phyloP scores from a whole-genome alignment of 1,140 invertebrate species.

The Lanistes nyassanus region DNA sequence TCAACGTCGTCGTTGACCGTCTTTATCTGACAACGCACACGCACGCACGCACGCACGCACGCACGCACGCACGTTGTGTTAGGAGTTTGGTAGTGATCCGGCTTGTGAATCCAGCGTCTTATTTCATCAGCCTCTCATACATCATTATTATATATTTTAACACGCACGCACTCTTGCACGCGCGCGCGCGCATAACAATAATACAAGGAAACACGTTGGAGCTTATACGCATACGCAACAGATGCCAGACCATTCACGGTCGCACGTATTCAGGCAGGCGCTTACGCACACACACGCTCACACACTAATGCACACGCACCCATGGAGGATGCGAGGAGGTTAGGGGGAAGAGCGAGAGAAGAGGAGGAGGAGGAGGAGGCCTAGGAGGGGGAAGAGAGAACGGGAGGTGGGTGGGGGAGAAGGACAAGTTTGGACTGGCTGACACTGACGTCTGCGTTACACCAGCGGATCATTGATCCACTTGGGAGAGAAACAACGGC shows the following conservation, averaged over 20 bases:
- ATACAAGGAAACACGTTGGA: too few relatives aligned
- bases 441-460: not conserved
- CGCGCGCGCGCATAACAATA: not conserved
- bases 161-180: not conserved
- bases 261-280: too few relatives aligned
- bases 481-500: not conserved
- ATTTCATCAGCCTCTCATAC: not conserved
- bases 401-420: not conserved
- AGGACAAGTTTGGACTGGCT: not conserved
- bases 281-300: slow-evolving; percentile 1
- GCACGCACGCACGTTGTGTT: slow-evolving; percentile 4
- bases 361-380: not conserved
- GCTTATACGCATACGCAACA: too few relatives aligned
- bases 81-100: too few relatives aligned
- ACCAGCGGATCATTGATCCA: not conserved
- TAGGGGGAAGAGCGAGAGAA: not conserved
- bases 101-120: too few relatives aligned
- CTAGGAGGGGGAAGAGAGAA: not conserved
- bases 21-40: too few relatives aligned
- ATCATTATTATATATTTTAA: not conserved
- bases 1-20: too few relatives aligned
- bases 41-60: slow-evolving; percentile 13
- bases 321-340: not conserved
- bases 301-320: not conserved
- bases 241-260: too few relatives aligned